Percentiles rank a stretch among this genome's conserved stretches.
These are phyloP conservation scores for Casuarius casuarius DNA, from an alignment of 2,113 vertebrate genomes.

Conservation along the genomic window DNA sequence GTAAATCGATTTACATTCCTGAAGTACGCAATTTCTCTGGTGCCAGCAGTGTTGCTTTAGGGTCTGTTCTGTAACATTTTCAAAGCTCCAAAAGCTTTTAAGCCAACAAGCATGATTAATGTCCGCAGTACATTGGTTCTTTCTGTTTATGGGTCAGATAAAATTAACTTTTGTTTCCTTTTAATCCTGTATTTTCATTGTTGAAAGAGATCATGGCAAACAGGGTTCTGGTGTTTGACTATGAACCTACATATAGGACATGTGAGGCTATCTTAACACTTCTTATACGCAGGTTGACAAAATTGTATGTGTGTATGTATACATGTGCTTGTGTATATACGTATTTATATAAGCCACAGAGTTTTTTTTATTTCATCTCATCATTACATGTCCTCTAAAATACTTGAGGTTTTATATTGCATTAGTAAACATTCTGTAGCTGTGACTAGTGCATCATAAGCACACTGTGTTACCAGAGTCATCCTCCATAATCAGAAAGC, in stretches of 20 bases:
- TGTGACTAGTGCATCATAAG: slow-evolving; percentile 40
- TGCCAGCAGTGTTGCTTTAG: slow-evolving; percentile 95
- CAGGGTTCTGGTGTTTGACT: slow-evolving; percentile 62
- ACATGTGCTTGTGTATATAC: slow-evolving; percentile 40
- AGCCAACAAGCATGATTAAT: slow-evolving; percentile 92
- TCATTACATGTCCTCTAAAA: slow-evolving; percentile 36
- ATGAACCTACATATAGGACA: slow-evolving; percentile 46
- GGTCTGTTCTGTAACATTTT: slow-evolving; percentile 88
- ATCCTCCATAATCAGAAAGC: neutral
- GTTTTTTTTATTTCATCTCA: slow-evolving; percentile 29
- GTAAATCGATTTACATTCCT: slow-evolving; percentile 65
- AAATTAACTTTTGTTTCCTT: slow-evolving; percentile 96
- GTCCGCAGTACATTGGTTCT: slow-evolving; percentile 91
- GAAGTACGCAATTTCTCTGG: slow-evolving; percentile 69
- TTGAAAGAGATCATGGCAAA: slow-evolving; percentile 44
- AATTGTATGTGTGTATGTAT: slow-evolving; percentile 27
- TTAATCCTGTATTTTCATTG: slow-evolving; percentile 75
- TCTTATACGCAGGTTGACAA: slow-evolving; percentile 47
- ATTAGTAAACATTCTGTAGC: slow-evolving; percentile 42
- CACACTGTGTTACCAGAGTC: slow-evolving; percentile 5
- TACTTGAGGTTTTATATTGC: slow-evolving; percentile 58
- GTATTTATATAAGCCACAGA: neutral
- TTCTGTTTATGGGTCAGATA: slow-evolving; percentile 89
- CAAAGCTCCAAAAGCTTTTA: slow-evolving; percentile 87
- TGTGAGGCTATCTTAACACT: slow-evolving; percentile 42